Evolutionary conservation across 2,113 vertebrate species (phyloP), one percentile per base, ranked within the genome.

Genomic region (Xerus inauris): DNA sequence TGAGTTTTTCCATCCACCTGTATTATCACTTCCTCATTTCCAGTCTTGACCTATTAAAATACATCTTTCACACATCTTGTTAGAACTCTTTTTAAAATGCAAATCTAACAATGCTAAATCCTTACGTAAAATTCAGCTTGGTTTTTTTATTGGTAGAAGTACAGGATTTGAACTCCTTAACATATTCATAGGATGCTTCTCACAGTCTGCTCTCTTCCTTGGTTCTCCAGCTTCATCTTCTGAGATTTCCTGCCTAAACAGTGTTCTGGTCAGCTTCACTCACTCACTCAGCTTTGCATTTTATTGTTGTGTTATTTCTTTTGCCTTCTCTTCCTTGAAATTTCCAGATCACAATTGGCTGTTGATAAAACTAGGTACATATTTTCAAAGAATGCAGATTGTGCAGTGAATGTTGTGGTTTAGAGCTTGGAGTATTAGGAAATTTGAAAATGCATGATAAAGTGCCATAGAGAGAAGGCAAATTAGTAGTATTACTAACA

Each of bases 331-430:
- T 42, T 83, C 28, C 17, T 83, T 94, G 80, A 89, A 59, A 79
- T 86, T 95, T 10, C 12, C 40, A 75, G 40, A 42, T 20, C 65
- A 93, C 77, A 85, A 19, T 69, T 71, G 19, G 5, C 17, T 47
- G 49, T 94, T 90, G 65, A n/a, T 89, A 92, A 96, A 92, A 88
- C 35, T 65, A 81, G 51, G 17, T 75, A 67, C 13, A 90, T 30
- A 20, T 67, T 92, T 86, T 94, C 91, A 96, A 79, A 75, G 84
- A 92, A 49, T 47, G 57, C 13, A 92, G 83, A 64, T 64, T 71
- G 11, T 67, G 40, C 59, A 85, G 22, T 87, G 7, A 77, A 62
- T 77, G 13, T 93, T 91, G 5, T 77, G 16, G 47, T 54, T n/a
- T 26, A 75, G 26, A 84, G 2, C 47, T 73, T 91, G 32, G 24